Base-by-base conservation (phyloP, 2,888 invertebrate genomes). In the Steinernema hermaphroditum region DNA sequence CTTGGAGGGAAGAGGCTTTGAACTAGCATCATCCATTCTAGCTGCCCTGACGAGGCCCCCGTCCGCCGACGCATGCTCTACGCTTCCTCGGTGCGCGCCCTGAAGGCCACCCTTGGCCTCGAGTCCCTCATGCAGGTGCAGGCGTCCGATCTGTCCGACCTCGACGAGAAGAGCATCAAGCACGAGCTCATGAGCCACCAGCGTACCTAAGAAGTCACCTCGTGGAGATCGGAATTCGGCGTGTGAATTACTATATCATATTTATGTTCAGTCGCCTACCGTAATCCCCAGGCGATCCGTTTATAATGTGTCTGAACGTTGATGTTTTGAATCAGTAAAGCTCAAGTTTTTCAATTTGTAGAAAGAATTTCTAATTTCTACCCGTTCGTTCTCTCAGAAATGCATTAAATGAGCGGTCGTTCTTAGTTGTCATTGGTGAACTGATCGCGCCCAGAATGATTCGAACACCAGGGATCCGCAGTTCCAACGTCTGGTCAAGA, bases 41-140 rank as follows among this genome's bases (percentile, higher is more conserved):
- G 86, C 76, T 86, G 86, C 71, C 86, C 86, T 29, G 86, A 86
- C 76, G 84, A 85, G 29, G 86, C 86, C 19, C 86, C 86, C 29
- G 86, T 86, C 19, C 83, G 86, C 49, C 76, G 84, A 69, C 85
- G 86, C 62, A 86, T 86, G 86, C 81, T 86, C 71, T 86, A 86
- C 83, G 86, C 86, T 34, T 85, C 85, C 1, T 87, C 87, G 44
- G 86, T 86, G 44, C 81, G 86, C 50, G 86, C 86, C 32, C 80
- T 86, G 50, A 86, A 86, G 77, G 84, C 85, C 8, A 81, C 85
- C 0, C 81, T 86, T 54, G 86, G 86, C 19, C 77, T 86, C 73
- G 85, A 86, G 74, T 84, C 84, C 22, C 81, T 86, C 71, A 83
- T 87, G 82, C 86, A 86, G 74, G 83, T 85, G 9, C 73, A 78